These are phyloP conservation scores for Enteromius fasciolatus DNA, from an alignment of 2,797 vertebrate species.

Conservation along the genomic window DNA sequence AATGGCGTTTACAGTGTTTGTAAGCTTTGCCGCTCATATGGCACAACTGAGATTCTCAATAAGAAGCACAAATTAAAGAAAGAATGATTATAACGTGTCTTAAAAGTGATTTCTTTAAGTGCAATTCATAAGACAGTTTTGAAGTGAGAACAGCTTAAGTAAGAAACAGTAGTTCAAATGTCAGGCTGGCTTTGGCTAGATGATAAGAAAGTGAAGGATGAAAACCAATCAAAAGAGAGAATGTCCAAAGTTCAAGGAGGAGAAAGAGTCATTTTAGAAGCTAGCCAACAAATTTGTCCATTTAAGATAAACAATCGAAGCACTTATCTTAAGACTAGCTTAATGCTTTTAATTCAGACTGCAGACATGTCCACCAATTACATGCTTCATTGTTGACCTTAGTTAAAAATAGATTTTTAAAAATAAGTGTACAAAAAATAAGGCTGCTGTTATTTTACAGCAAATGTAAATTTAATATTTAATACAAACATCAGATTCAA, in stretches of 20 bases:
- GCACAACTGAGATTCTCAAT: not conserved
- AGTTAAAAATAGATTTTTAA: not conserved
- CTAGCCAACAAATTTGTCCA: not conserved
- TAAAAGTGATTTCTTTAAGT: not conserved
- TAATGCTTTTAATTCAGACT: not conserved
- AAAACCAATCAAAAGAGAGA: constrained; percentile 22
- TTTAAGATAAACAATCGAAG: not conserved
- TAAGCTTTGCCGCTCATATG: not conserved
- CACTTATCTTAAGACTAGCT: not conserved
- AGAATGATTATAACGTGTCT: not conserved
- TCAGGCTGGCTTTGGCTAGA: constrained; percentile 6
- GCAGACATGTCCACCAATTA: not conserved
- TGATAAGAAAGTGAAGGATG: not conserved
- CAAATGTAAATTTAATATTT: constrained; percentile 22
- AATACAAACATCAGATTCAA: constrained; percentile 12
- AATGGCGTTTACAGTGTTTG: constrained; percentile 18
- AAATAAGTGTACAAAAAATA: constrained; percentile 1
- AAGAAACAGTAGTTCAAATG: not conserved
- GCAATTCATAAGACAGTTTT: not conserved
- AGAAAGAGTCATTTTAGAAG: not conserved
- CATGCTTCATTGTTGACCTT: not conserved
- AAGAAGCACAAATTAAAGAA: not conserved
- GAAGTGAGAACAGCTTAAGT: not conserved
- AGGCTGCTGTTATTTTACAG: not conserved
- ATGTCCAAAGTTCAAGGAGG: constrained; percentile 3